Base-by-base conservation (phyloP, 2,888 invertebrate species). In the Scaptomyza polygonia region DNA sequence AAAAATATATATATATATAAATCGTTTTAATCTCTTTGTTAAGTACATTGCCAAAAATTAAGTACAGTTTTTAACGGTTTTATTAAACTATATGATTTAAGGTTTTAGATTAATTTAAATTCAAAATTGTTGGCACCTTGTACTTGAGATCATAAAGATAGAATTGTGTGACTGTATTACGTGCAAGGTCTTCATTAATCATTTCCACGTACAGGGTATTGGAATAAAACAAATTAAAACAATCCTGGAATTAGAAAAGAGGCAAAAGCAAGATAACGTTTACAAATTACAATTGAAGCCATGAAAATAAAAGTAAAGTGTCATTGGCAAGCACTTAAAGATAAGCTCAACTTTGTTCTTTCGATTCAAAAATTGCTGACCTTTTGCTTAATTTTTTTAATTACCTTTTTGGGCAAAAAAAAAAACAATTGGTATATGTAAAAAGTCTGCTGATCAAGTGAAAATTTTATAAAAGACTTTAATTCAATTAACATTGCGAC, bases 281-380 rank as follows among this genome's bases (percentile, higher is more conserved):
- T 52, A 72, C 77, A 74, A 77, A 77, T 72, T 68, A 71, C 86
- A 86, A 86, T 81, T 86, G 72, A 84, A 80, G 81, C 64, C 65
- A 68, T 69, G 67, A 77, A 76, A 86, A 80, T 84, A 84, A 81
- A 81, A 84, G 67, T 72, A 75, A 71, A 86, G 68, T 81, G 78
- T 80, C 81, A 74, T 74, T 86, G 84, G 71, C 78, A 75, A 77
- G 68, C 75, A 84, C 86, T 71, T 77, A 71, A 48, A 68, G 84
- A 84, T 81, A 81, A 84, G 75, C 68, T 66, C 52, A 62, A 69
- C 68, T 68, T 79, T 83, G 71, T 44, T 54, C 53, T 45, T 51
- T 42, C 49, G 53, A 32, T 53, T 53, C 27, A 16, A 32, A 52
- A 58, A 51, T 45, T 18, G 48, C 54, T 32, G 64, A 65, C 53